phyloP scores from a whole-genome alignment of 2,797 vertebrate species.

The Morus bassanus region DNA sequence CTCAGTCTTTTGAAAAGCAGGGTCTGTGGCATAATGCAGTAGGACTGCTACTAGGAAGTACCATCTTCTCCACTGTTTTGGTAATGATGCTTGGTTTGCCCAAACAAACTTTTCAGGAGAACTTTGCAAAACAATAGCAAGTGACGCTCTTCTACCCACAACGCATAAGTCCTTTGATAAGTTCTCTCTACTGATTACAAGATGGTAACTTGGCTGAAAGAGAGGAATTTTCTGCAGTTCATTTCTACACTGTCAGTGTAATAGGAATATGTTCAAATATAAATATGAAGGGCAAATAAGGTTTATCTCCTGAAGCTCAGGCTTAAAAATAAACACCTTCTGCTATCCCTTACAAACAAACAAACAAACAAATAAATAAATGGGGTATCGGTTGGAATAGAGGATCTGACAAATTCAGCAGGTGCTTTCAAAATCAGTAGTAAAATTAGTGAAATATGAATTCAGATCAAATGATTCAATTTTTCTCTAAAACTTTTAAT shows the following conservation, averaged over 20 bases:
- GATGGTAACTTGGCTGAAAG: background rate
- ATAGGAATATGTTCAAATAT: background rate
- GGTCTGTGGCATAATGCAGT: background rate
- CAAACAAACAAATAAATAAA: background rate
- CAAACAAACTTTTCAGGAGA: background rate
- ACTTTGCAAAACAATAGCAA: background rate
- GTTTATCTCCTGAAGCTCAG: background rate
- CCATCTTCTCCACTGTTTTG: background rate
- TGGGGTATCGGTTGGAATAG: background rate
- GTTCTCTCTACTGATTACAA: background rate
- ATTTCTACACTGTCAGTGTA: background rate
- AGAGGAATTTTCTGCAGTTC: background rate
- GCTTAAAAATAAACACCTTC: background rate
- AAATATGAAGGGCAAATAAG: background rate
- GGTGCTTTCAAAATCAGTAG: constrained; percentile 5
- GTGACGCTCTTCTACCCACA: background rate
- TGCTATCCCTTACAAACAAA: background rate
- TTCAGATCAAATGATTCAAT: background rate
- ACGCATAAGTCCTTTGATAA: background rate
- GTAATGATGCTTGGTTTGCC: background rate
- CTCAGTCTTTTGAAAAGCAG: background rate
- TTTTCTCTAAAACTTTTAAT: constrained; percentile 12
- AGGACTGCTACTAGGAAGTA: background rate
- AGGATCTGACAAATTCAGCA: background rate
- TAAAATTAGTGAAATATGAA: constrained; percentile 3